Evolutionary conservation across 2,888 invertebrate species (phyloP).

Genomic region (Drosophila peninsularis): DNA sequence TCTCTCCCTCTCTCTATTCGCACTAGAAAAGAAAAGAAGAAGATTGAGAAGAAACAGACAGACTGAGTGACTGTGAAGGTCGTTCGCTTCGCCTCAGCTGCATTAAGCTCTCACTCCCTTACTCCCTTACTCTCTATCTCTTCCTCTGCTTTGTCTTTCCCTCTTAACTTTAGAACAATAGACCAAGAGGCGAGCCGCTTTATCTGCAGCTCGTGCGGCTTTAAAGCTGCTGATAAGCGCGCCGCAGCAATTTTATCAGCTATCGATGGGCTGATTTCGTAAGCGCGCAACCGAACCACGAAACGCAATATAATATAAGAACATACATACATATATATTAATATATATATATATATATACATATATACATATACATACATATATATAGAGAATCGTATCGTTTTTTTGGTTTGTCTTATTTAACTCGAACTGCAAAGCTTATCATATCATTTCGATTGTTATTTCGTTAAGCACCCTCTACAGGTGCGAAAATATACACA

Average conservation of each 20-base stretch:
- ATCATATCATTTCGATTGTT: conserved; percentile 37
- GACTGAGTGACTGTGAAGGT: conserved; percentile 81
- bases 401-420: conserved; percentile 5
- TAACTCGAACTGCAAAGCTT: conserved; percentile 15
- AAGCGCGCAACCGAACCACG: conserved; percentile 19
- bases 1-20: neutral
- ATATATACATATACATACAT: neutral
- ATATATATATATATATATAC: neutral
- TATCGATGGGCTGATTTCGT: conserved; percentile 49
- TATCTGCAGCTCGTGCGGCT: conserved; percentile 46
- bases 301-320: neutral
- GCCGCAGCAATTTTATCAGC: conserved; percentile 37
- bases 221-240: conserved; percentile 47
- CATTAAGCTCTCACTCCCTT: conserved; percentile 3
- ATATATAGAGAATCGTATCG: neutral
- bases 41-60: conserved; percentile 6
- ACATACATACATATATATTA: neutral
- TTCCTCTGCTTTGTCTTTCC: neutral
- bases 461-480: conserved; percentile 12
- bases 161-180: conserved; percentile 3
- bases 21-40: conserved; percentile 2
- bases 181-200: conserved; percentile 6
- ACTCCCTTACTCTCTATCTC: neutral
- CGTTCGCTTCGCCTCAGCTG: conserved; percentile 75
- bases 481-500: conserved; percentile 4